Base-by-base conservation (phyloP, 2,797 vertebrate genomes). In the Chaunax sp. region DNA sequence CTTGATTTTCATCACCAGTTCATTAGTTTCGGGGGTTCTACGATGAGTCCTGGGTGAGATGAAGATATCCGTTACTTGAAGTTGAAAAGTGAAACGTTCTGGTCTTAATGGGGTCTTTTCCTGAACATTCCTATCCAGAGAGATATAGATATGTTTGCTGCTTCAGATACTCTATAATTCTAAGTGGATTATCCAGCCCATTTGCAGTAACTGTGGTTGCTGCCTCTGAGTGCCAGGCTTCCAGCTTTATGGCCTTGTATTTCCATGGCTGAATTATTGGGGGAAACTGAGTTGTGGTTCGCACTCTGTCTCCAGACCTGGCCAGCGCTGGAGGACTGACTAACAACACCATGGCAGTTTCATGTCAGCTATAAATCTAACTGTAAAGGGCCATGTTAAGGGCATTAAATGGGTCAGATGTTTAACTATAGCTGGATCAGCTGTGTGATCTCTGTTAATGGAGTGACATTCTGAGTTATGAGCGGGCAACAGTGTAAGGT, bases 181-280 rank as follows among this genome's bases (percentile, higher is more conserved):
- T 87, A 75, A 87, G 70, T 78, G 83, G 85, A 89, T 94, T 91
- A 86, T 87, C 74, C 88, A 88, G 88, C 71, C 81, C 81, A 87
- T 91, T 91, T 90, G 75, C 87, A 89, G 84, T 86, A 81, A 80
- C 85, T 90, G 86, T 83, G 91, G 89, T 88, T 77, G 84, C 72
- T 88, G 66, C 82, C 81, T 82, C 69, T 49, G 62, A 77, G 86
- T 90, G 84, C 85, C 84, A 89, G 86, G 72, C 77, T 78, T 78
- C 69, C 72, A 89, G 83, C 74, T 93, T 92, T 92, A 92, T 76
- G 72, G 84, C 77, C 90, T 82, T 88, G 66, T 87, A 82, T 91
- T 83, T 88, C 76, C 74, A 74, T 75, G 80, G 78, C 69, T 73
- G 85, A 86, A 80, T 92, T 93, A 91, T 72, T 45, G 56, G 54